These are phyloP conservation scores for Boloria euphrosyne DNA, from an alignment of 2,888 invertebrate genomes.

Conservation along the genomic window DNA sequence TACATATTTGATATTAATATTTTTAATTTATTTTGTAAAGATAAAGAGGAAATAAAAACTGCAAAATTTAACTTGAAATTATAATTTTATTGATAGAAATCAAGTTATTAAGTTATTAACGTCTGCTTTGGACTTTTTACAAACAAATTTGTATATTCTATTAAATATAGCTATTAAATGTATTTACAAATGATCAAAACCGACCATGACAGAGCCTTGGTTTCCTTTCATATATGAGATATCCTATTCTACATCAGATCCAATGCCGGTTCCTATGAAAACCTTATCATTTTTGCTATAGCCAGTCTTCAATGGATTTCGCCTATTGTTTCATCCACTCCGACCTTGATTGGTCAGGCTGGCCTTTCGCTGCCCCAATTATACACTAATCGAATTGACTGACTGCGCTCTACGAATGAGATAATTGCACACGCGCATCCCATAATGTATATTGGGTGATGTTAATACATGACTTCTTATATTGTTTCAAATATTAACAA, in stretches of 20 bases:
- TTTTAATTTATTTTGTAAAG: too few relatives aligned
- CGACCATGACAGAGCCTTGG: slow-evolving; percentile 46
- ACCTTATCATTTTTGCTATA: slow-evolving; percentile 78
- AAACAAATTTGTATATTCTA: not conserved
- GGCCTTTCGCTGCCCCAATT: slow-evolving; percentile 71
- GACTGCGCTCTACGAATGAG: slow-evolving; percentile 66
- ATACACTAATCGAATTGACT: slow-evolving; percentile 78
- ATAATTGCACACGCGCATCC: slow-evolving; percentile 76
- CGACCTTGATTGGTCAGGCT: slow-evolving; percentile 56
- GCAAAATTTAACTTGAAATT: too few relatives aligned
- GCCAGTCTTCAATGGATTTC: slow-evolving; percentile 30
- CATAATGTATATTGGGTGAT: slow-evolving; percentile 56
- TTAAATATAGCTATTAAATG: slow-evolving; percentile 23
- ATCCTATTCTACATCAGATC: slow-evolving; percentile 17
- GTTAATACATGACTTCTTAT: slow-evolving; percentile 8
- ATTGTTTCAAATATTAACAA: not conserved
- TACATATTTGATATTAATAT: too few relatives aligned
- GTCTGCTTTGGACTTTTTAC: not conserved
- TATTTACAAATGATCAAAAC: slow-evolving; percentile 25
- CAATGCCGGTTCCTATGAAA: slow-evolving; percentile 63
- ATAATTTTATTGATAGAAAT: too few relatives aligned
- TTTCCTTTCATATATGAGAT: slow-evolving; percentile 6
- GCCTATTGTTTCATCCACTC: slow-evolving; percentile 36
- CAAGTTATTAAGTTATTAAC: too few relatives aligned
- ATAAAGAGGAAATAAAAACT: too few relatives aligned